These are phyloP conservation scores for Montipora cactus DNA, from an alignment of 64 coral and sea anemone species.

Conservation along the genomic window DNA sequence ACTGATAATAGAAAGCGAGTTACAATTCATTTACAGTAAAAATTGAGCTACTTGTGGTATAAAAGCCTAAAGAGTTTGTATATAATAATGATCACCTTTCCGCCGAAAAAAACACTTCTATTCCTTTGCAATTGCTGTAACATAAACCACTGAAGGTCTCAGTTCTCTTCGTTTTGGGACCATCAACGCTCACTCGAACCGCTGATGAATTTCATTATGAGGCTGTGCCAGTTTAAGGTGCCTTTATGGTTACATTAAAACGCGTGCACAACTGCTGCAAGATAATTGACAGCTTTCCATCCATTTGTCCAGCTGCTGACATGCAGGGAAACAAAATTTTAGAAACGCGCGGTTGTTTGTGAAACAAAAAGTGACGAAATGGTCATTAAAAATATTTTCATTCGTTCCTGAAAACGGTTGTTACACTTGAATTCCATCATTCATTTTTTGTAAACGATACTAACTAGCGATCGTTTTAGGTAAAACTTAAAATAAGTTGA, in stretches of 20 bases:
- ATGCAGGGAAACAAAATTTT: background rate
- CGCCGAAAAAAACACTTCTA: background rate
- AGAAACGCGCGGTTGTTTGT: background rate
- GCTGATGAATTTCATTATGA: no score
- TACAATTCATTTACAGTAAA: background rate
- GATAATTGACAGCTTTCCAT: background rate
- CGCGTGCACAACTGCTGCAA: background rate
- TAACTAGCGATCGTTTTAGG: no score
- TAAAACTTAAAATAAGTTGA: no score
- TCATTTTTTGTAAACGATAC: no score
- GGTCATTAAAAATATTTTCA: background rate
- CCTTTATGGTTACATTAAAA: background rate
- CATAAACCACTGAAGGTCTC: no score
- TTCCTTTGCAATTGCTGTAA: background rate
- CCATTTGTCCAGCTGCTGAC: background rate
- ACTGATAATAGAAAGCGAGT: no score
- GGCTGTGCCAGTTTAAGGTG: no score
- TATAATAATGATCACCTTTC: background rate
- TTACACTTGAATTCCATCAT: no score
- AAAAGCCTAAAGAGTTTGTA: background rate
- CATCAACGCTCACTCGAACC: background rate
- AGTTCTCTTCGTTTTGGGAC: background rate
- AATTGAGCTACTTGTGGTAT: background rate
- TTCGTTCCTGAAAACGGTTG: no score
- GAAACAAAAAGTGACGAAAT: background rate